Percentiles rank a stretch among this genome's conserved stretches.
Evolutionary conservation across 2,113 vertebrate genomes (phyloP).

Genomic region (Tachycineta bicolor): DNA sequence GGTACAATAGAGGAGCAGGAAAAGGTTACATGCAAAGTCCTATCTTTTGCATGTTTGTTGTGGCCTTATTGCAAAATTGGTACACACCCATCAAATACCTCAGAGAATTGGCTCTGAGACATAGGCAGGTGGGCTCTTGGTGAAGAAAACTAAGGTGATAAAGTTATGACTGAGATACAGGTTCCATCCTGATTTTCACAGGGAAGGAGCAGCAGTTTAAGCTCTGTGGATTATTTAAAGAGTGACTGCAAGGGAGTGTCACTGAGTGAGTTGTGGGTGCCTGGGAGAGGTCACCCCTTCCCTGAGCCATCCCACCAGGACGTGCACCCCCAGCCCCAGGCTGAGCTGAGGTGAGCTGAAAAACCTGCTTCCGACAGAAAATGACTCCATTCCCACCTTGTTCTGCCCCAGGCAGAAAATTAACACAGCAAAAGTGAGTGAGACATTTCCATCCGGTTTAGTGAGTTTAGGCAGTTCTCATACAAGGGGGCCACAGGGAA

Average conservation of each 20-base stretch:
- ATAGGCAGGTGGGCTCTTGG: not conserved
- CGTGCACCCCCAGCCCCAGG: not conserved
- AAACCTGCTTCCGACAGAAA: not conserved
- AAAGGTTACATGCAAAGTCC: not conserved
- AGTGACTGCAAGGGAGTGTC: not conserved
- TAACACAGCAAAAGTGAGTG: not conserved
- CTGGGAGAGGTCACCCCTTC: not conserved
- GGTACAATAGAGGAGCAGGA: not conserved
- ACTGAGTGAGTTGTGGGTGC: not conserved
- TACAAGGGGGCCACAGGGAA: not conserved
- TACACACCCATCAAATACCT: not conserved
- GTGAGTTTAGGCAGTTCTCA: not conserved
- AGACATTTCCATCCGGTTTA: not conserved
- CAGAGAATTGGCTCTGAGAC: not conserved
- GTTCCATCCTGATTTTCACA: not conserved
- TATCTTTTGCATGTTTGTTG: not conserved
- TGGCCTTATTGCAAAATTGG: not conserved
- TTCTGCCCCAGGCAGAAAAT: not conserved
- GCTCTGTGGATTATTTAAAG: not conserved
- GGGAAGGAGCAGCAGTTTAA: not conserved
- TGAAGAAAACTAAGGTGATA: not conserved
- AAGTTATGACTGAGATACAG: not conserved
- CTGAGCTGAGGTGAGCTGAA: not conserved
- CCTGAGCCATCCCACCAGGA: fast-evolving
- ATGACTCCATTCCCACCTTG: not conserved